A percentile compares a stretch with the other conserved stretches of the same genome.
These are phyloP conservation scores for Sinocyclocheilus grahami DNA, from an alignment of 2,113 vertebrate species.

Conservation along the genomic window DNA sequence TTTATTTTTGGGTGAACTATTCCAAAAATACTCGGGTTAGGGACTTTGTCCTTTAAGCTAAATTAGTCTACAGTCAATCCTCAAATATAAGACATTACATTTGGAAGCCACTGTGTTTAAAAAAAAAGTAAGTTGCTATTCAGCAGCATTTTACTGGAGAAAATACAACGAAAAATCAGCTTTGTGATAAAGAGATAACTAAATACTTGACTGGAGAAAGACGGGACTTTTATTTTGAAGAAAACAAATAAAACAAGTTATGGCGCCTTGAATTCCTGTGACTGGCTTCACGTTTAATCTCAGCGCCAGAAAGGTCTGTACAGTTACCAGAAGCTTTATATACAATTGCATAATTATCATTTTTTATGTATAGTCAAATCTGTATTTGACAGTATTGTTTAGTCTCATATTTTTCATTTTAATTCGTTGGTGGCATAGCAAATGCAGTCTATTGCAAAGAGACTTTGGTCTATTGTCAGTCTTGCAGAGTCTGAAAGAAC, in stretches of 20 bases:
- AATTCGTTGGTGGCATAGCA: neutral
- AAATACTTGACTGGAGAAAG: too few species aligned
- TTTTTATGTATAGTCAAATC: neutral
- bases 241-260: neutral
- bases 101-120: too few species aligned
- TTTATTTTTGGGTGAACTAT: neutral
- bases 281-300: neutral
- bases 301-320: neutral
- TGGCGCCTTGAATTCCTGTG: neutral
- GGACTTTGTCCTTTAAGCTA: neutral
- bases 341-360: neutral
- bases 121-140: constrained; percentile 52
- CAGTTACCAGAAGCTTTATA: neutral
- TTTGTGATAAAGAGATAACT: neutral
- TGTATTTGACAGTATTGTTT: neutral
- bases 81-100: neutral
- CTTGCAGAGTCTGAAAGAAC: neutral
- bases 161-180: neutral
- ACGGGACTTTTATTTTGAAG: constrained; percentile 29
- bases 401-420: neutral
- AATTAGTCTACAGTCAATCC: neutral
- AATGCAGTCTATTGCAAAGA: neutral
- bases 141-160: neutral
- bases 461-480: too few species aligned
- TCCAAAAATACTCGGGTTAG: neutral